phyloP scores from a whole-genome alignment of 2,113 vertebrate species.

The Indri indri region DNA sequence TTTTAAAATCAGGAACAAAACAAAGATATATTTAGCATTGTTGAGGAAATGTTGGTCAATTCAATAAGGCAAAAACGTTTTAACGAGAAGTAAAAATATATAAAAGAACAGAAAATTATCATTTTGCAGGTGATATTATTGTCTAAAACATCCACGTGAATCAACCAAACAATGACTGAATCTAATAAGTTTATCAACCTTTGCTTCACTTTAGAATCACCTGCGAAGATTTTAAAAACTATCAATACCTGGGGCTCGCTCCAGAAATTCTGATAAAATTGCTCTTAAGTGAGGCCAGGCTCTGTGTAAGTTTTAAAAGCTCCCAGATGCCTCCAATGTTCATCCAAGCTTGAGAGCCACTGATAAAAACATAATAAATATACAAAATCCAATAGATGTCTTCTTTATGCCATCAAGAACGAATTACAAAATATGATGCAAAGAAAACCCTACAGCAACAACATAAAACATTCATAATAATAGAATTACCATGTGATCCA shows the following conservation, averaged over 20 bases:
- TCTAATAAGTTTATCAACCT: not conserved
- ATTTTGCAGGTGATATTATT: not conserved
- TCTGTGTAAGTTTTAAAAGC: not conserved
- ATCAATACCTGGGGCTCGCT: not conserved
- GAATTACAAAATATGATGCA: not conserved
- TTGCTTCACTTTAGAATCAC: not conserved
- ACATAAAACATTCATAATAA: not conserved
- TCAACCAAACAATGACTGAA: not conserved
- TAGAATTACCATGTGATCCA: not conserved
- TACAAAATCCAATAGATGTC: not conserved
- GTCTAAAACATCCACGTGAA: not conserved
- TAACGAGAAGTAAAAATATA: not conserved
- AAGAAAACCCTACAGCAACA: not conserved
- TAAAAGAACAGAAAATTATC: not conserved
- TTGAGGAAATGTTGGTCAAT: slow-evolving; percentile 8
- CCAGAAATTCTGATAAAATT: slow-evolving; percentile 24
- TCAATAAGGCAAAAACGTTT: not conserved
- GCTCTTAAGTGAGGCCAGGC: not conserved
- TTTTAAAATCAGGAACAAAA: slow-evolving; percentile 9
- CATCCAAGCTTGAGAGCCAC: not conserved
- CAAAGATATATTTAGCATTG: not conserved
- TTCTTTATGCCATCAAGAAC: not conserved
- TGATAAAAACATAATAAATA: not conserved
- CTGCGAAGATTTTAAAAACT: not conserved
- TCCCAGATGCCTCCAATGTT: not conserved